Conservation (phyloP, 1,140 invertebrate genomes). For the Cotesia vestalis region DNA sequence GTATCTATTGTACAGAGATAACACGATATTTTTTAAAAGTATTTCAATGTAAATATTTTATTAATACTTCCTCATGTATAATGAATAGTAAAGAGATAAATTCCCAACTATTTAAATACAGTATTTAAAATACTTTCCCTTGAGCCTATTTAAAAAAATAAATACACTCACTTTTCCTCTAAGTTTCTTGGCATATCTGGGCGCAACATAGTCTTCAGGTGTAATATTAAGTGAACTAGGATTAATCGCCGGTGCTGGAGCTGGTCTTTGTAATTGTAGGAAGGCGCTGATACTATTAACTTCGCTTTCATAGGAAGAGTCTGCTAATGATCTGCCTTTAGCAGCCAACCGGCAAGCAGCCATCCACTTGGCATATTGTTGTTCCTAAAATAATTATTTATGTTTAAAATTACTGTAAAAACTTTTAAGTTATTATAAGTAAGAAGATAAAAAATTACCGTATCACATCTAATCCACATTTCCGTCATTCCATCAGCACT, state of each 20-base stretch:
- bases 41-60: too few relatives aligned
- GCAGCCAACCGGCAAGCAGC: constrained; percentile 94
- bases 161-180: constrained; percentile 75
- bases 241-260: constrained; percentile 76
- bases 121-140: not conserved
- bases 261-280: constrained; percentile 90
- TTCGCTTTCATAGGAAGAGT: constrained; percentile 91
- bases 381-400: constrained; percentile 74
- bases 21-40: too few relatives aligned
- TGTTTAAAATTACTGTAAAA: constrained; percentile 12
- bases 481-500: constrained; percentile 93
- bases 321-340: constrained; percentile 92
- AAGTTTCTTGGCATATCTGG: constrained; percentile 82
- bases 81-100: not conserved
- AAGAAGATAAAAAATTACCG: constrained; percentile 70
- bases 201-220: constrained; percentile 90
- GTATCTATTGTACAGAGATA: too few relatives aligned
- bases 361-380: constrained; percentile 99
- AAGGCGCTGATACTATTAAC: constrained; percentile 89
- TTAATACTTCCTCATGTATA: too few relatives aligned
- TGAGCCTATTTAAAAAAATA: not conserved
- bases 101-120: constrained; percentile 2
- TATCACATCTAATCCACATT: constrained; percentile 94
- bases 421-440: not conserved
- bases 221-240: constrained; percentile 82